Evolutionary conservation across 2,113 vertebrate genomes (phyloP), one percentile per base, ranked within the genome.

Genomic region (Prionailurus bengalensis): DNA sequence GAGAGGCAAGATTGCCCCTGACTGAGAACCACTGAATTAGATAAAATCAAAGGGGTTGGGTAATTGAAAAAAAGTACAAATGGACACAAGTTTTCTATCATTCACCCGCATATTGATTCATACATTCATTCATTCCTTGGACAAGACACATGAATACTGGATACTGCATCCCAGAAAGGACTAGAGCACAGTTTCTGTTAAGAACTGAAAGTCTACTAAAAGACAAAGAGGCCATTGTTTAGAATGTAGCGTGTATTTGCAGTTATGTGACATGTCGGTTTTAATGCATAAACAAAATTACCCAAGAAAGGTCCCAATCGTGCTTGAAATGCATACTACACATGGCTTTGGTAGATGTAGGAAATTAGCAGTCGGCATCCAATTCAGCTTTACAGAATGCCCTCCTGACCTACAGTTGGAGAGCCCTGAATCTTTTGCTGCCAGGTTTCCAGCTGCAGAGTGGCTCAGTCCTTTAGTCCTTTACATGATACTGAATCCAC

Each of bases 281-380:
- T 96, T 83, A 90, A 68, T 65, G 68, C 17, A 80, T 42, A 95
- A 78, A 94, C 39, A 80, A 96, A 92, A 87, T 87, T 89, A 83
- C 9, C 45, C 58, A 87, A 2, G 66, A 61, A 91, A 78, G 3
- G 33, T 42, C 14, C 25, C 31, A 94, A 14, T 7, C 17, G 82
- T 93, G 33, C 39, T 86, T 29, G 5, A 92, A 96, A 86, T 48
- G 29, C 36, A 86, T 2, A 58, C 71, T 27, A 42, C 2, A 70
- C 27, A 1, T 84, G 27, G 19, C 51, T 63, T 76, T 55, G 27
- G 42, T 21, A 0, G 17, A 58, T 53, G 25, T 1, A 78, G 11
- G 45, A 45, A 88, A 58, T 82, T 89, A 45, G 13, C 42, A 82
- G 29, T 65, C 48, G 71, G 14, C 58, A 74, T 79, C 10, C 29